Evolutionary conservation across 2,888 invertebrate species (phyloP), one percentile per base, ranked within the genome.

Genomic region (Tuberolachnus salignus): DNA sequence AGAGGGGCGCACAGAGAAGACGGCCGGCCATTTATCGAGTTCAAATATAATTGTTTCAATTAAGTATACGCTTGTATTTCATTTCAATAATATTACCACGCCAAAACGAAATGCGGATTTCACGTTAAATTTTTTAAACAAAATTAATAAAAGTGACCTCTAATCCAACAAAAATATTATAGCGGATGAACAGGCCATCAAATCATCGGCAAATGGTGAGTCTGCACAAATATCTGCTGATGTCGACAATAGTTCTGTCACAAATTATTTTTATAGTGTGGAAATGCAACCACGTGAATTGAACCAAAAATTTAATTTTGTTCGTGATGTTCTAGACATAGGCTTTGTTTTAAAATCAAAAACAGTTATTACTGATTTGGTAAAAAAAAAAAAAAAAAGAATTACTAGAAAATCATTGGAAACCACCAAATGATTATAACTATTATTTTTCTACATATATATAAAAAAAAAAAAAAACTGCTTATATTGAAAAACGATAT

Each of bases 371-470:
- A 23, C 14, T 21, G 57, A 23, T 57, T 57, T 57, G 21, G 21
- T 55, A n/a, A n/a, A n/a, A n/a, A n/a, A 34, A 34, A 34, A 34
- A 34, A 61, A 63, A 63, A 63, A 63, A 63, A 63, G 63, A 42
- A 42, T 6, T 63, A 42, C 11, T 63, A 63, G 63, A 63, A 63
- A 63, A 63, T 19, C 19, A 44, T 63, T 63, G 63, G 63, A 42
- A 63, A 42, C 63, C 63, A 10, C 42, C 63, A 63, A 63, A n/a
- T 42, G 10, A 10, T 63, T 63, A 63, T 63, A 19, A 63, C 42
- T 63, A 63, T 63, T n/a, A n/a, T 63, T 63, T 63, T 63, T 63
- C 63, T 63, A 63, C 42, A 19, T 42, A 63, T 63, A 61, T n/a
- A n/a, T n/a, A n/a, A n/a, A n/a, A n/a, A n/a, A n/a, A n/a, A n/a